Conservation (phyloP, 2,113 vertebrate genomes). For the Ceratotherium simum region DNA sequence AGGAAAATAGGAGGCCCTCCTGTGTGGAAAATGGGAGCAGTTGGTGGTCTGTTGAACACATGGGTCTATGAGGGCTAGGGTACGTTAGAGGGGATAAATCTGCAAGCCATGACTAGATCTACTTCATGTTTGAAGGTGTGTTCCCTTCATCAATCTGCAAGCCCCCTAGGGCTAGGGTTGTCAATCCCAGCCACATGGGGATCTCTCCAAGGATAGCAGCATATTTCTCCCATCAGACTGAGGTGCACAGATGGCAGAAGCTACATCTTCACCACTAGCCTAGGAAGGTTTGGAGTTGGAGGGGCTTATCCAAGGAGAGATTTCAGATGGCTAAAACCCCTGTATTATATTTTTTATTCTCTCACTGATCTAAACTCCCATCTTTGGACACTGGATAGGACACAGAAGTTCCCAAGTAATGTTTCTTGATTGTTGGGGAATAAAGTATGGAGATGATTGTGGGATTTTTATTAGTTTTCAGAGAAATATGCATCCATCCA, state of each 20-base stretch:
- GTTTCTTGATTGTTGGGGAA: neutral
- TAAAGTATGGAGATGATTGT: neutral
- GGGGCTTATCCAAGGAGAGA: neutral
- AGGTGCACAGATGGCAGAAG: neutral
- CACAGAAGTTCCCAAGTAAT: neutral
- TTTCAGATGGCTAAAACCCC: neutral
- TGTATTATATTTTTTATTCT: slow-evolving; percentile 6
- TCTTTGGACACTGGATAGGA: neutral
- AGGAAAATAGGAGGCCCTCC: neutral
- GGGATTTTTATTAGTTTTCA: slow-evolving; percentile 46
- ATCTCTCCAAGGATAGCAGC: neutral
- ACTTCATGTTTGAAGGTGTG: neutral
- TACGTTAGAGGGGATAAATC: neutral
- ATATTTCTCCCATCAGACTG: neutral
- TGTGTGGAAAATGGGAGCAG: neutral
- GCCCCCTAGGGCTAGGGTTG: neutral
- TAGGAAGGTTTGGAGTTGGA: neutral
- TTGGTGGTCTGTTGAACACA: neutral
- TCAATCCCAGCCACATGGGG: neutral
- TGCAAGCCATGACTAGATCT: neutral
- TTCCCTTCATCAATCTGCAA: neutral
- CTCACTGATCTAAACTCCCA: neutral
- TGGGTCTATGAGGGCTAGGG: neutral
- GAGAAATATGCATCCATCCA: neutral
- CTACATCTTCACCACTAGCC: neutral